Percentiles rank a stretch among this genome's conserved stretches.
These are phyloP conservation scores for Cataglyphis hispanica DNA, from an alignment of 1,140 invertebrate species.

Conservation along the genomic window DNA sequence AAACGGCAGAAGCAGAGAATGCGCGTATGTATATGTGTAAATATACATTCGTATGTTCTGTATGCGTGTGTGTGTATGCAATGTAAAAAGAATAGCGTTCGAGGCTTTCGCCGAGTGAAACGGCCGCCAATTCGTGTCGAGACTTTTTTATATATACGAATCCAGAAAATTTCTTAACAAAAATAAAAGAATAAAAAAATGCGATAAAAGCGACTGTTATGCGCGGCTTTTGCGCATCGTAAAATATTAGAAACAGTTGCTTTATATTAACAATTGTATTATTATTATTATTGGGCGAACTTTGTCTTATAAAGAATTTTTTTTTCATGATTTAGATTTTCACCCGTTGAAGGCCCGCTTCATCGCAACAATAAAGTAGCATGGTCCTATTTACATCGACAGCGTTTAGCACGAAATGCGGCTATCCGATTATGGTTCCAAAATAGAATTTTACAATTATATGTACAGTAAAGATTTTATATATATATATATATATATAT, in stretches of 20 bases:
- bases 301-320: conserved; percentile 59
- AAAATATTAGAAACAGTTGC: conserved; percentile 57
- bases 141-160: conserved; percentile 73
- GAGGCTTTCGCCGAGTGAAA: conserved; percentile 68
- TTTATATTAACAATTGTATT: conserved; percentile 41
- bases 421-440: conserved; percentile 2
- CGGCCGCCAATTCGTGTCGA: conserved; percentile 66
- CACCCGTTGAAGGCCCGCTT: conserved; percentile 26
- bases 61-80: conserved; percentile 51
- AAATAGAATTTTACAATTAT: conserved; percentile 21
- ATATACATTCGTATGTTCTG: conserved; percentile 29
- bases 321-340: conserved; percentile 20
- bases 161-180: conserved; percentile 57
- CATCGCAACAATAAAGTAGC: conserved; percentile 20
- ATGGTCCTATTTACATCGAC: conserved; percentile 15
- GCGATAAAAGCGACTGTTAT: neutral
- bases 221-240: conserved; percentile 23
- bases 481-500: too few species aligned
- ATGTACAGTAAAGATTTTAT: neutral
- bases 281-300: conserved; percentile 45
- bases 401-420: conserved; percentile 8
- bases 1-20: conserved; percentile 39
- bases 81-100: conserved; percentile 61
- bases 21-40: conserved; percentile 13
- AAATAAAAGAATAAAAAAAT: conserved; percentile 38